A percentile compares a stretch with the other conserved stretches of the same genome.
These are phyloP conservation scores for Atherix ibis DNA, from an alignment of 2,888 invertebrate genomes.

Conservation along the genomic window DNA sequence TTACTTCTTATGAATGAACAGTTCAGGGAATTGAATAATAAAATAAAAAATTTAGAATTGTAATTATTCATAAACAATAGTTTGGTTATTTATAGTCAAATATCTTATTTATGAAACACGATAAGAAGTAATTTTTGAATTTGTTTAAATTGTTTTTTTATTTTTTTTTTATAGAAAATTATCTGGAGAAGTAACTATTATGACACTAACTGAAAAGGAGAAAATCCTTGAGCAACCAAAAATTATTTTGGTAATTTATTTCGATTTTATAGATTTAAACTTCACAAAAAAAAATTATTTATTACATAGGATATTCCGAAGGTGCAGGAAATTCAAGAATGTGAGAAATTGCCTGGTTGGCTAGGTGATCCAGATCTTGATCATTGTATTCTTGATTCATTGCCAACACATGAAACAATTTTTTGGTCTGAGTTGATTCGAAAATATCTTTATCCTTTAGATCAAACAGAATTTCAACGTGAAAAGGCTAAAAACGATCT, in stretches of 20 bases:
- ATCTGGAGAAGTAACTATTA: conserved; percentile 9
- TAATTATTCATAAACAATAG: conserved; percentile 14
- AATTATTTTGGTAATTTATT: too few species aligned
- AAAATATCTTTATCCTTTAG: conserved; percentile 59
- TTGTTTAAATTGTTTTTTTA: too few species aligned
- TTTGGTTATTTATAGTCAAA: background rate
- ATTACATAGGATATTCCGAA: too few species aligned
- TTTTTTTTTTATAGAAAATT: conserved; percentile 8
- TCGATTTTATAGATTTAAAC: too few species aligned
- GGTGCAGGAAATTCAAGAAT: too few species aligned
- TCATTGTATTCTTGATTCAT: conserved; percentile 47
- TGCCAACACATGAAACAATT: conserved; percentile 46
- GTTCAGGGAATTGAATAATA: conserved; percentile 30
- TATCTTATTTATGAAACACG: conserved; percentile 2
- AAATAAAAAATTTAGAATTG: conserved; percentile 34
- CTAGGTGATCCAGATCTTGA: conserved; percentile 49
- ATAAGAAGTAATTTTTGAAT: too few species aligned
- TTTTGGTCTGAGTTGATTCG: conserved; percentile 68
- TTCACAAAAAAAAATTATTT: too few species aligned
- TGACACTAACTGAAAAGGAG: conserved; percentile 4
- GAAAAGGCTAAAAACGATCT: conserved; percentile 28
- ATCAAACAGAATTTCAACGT: conserved; percentile 45
- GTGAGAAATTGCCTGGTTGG: conserved; percentile 41
- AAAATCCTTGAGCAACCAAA: background rate
- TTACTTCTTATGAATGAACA: conserved; percentile 31